These are phyloP conservation scores for Agraylea sexmaculata DNA, from an alignment of 1,140 invertebrate species.

Conservation along the genomic window DNA sequence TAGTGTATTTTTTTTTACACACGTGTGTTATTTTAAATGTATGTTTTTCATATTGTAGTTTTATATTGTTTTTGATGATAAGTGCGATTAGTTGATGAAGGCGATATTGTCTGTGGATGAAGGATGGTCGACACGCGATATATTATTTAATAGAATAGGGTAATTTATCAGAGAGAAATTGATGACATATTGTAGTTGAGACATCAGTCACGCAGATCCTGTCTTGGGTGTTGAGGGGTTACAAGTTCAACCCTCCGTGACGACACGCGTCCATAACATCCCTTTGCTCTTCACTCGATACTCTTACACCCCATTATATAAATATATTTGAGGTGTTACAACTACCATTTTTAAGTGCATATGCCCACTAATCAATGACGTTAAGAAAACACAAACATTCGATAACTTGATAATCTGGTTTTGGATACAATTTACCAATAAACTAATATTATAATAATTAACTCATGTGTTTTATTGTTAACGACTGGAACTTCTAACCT, in stretches of 20 bases:
- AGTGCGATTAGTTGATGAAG: no score
- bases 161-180: no score
- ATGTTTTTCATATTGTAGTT: no score
- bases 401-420: background rate
- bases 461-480: background rate
- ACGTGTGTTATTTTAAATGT: no score
- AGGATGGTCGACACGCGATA: no score
- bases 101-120: no score
- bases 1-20: no score
- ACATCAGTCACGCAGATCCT: no score
- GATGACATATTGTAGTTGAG: no score
- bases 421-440: background rate
- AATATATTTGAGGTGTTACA: constrained; percentile 5
- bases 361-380: background rate
- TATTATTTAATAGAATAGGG: no score
- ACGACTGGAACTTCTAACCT: background rate
- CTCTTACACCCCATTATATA: constrained; percentile 12
- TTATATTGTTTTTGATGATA: no score
- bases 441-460: background rate
- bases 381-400: background rate
- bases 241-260: constrained; percentile 19
- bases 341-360: constrained; percentile 1
- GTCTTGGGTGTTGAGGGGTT: no score
- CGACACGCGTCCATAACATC: constrained; percentile 21
- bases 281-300: constrained; percentile 21